Base-by-base conservation (phyloP, 2,113 vertebrate genomes). In the Gobiocypris rarus region DNA sequence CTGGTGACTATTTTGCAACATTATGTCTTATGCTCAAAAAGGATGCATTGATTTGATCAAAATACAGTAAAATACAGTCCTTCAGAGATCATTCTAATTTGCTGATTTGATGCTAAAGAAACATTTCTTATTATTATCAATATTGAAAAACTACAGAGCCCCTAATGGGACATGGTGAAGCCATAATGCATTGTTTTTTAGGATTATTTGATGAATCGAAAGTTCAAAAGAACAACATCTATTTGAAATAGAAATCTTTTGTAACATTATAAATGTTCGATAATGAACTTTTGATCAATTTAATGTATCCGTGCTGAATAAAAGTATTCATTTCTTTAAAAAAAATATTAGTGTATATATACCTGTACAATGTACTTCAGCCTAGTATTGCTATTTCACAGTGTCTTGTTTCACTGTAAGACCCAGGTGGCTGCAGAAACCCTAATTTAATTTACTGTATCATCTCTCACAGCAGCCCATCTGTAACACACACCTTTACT, bases 401-500 rank as follows among this genome's bases (percentile, higher is more conserved):
- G 54, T 22, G 54, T 34, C 19, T 59, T 74, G 70, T 28, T 19
- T 63, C 24, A 63, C 19, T 65, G 71, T 52, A 63, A 76, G 59
- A 67, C 41, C 26, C 77, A 80, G 77, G 77, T 65, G 77, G 77
- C 41, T 34, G 58, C 15, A 22, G 59, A 65, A 48, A 6, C 13
- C 14, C 59, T 67, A 31, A 80, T 80, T 28, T 19, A 67, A 67
- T 80, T 80, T 31, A 80, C 78, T 48, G 71, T 24, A 79, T 59
- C 17, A 43, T 84, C 43, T 56, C 13, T 70, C 63, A 34, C 17
- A 17, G 83, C 22, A 2, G 34, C 17, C 50, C 31, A 73, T 74
- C 67, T 31, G 34, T 45, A 70, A 82, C 63, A 34, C 87, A 56
- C 88, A 98, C 97, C 97, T 98, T 97, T 97, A 89, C 93, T 94